Conservation (phyloP, 2,113 vertebrate species). For the Hippoglossus stenolepis region DNA sequence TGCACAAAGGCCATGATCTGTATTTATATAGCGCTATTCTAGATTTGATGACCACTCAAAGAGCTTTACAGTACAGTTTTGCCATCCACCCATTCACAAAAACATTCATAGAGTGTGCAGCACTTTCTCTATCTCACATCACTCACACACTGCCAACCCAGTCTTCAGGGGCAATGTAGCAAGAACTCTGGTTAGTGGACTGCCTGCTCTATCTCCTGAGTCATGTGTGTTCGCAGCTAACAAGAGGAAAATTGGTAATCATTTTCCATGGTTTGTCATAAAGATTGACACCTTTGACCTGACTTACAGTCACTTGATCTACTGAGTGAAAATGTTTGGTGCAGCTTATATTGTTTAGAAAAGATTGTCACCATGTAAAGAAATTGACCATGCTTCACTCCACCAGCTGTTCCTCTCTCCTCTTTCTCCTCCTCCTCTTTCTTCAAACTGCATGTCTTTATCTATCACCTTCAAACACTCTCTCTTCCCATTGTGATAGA, state of each 20-base stretch:
- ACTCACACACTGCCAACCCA: too few species aligned
- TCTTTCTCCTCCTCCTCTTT: neutral
- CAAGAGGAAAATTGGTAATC: neutral
- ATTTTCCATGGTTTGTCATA: neutral
- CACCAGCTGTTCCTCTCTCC: constrained; percentile 32
- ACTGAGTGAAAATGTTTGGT: neutral
- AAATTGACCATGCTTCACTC: neutral
- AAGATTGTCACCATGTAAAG: constrained; percentile 7
- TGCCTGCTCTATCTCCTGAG: neutral
- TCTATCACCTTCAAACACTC: constrained; percentile 68
- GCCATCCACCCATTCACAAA: too few species aligned
- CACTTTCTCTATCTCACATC: too few species aligned
- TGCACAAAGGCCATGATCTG: too few species aligned
- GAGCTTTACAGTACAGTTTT: too few species aligned
- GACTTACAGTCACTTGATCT: neutral
- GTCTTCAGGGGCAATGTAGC: too few species aligned
- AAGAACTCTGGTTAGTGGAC: too few species aligned
- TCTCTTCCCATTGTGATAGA: constrained; percentile 58
- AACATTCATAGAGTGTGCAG: too few species aligned
- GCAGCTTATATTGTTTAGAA: neutral
- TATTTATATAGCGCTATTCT: too few species aligned
- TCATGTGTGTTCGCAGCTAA: neutral
- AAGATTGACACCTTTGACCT: neutral
- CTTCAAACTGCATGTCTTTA: constrained; percentile 40
- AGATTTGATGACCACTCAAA: too few species aligned